These are phyloP conservation scores for Atethmia centrago DNA, from an alignment of 2,888 invertebrate genomes.

Conservation along the genomic window DNA sequence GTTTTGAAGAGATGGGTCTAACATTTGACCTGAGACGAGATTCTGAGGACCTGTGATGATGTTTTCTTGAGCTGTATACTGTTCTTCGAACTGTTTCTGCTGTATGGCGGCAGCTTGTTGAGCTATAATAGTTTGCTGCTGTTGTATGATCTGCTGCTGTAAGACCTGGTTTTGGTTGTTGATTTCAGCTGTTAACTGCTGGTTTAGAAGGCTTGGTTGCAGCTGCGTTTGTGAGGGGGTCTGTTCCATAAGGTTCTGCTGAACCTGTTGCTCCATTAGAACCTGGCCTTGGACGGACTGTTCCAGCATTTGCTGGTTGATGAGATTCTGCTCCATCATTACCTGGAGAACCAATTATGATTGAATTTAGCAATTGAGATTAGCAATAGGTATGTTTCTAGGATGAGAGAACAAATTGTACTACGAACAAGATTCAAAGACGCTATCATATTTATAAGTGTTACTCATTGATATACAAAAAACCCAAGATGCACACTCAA, in stretches of 20 bases:
- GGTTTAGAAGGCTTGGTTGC: conserved; percentile 80
- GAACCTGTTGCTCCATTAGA: conserved; percentile 81
- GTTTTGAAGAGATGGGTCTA: conserved; percentile 89
- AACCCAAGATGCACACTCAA: too few species aligned
- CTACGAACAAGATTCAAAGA: not conserved
- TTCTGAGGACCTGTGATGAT: conserved; percentile 82
- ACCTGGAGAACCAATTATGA: conserved; percentile 68
- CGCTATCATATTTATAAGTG: not conserved
- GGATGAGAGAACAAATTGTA: not conserved
- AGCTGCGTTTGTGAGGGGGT: conserved; percentile 78
- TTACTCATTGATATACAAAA: too few species aligned
- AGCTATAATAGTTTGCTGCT: conserved; percentile 86
- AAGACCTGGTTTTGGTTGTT: conserved; percentile 87
- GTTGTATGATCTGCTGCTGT: conserved; percentile 89
- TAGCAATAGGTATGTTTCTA: not conserved
- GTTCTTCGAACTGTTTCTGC: conserved; percentile 86
- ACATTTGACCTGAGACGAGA: conserved; percentile 82
- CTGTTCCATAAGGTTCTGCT: conserved; percentile 78
- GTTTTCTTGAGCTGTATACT: conserved; percentile 82
- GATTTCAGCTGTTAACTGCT: conserved; percentile 83
- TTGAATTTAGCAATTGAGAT: not conserved
- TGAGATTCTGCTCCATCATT: conserved; percentile 87
- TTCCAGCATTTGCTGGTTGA: conserved; percentile 87
- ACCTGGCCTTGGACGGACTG: conserved; percentile 82
- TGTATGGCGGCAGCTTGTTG: conserved; percentile 88